phyloP scores from a whole-genome alignment of 1,140 invertebrate species.

The Drosophila jambulina region DNA sequence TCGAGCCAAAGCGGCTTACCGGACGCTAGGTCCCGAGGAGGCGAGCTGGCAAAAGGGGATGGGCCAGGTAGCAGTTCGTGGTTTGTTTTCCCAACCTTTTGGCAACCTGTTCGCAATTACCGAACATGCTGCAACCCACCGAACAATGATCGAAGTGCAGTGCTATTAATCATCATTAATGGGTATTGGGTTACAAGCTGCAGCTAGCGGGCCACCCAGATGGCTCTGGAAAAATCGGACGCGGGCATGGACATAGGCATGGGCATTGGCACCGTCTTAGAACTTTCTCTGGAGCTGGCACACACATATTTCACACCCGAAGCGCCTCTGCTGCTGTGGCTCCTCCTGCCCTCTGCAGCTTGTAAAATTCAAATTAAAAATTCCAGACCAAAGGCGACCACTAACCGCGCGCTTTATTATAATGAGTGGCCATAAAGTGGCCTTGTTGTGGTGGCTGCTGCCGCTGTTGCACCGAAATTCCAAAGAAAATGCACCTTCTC shows the following conservation, averaged over 20 bases:
- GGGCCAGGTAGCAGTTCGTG: slow-evolving; percentile 55
- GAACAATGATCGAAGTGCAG: slow-evolving; percentile 33
- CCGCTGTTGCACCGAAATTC: slow-evolving; percentile 59
- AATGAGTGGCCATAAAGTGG: slow-evolving; percentile 82
- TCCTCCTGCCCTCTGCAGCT: slow-evolving; percentile 20
- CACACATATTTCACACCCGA: slow-evolving; percentile 69
- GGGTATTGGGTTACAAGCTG: slow-evolving; percentile 64
- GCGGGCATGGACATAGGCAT: neutral
- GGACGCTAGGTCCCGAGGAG: neutral
- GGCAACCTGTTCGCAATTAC: slow-evolving; percentile 74
- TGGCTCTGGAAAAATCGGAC: slow-evolving; percentile 16
- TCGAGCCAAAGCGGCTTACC: slow-evolving; percentile 73
- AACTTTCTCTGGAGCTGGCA: slow-evolving; percentile 60
- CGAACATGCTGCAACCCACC: slow-evolving; percentile 75
- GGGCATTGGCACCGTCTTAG: slow-evolving; percentile 53
- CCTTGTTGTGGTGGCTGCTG: slow-evolving; percentile 56
- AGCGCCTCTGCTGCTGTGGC: slow-evolving; percentile 46
- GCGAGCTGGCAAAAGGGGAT: slow-evolving; percentile 37
- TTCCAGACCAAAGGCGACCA: slow-evolving; percentile 70
- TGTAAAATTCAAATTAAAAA: slow-evolving; percentile 81
- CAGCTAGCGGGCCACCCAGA: slow-evolving; percentile 23
- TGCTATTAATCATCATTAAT: slow-evolving; percentile 78
- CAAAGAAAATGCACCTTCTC: slow-evolving; percentile 77
- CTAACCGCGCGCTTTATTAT: slow-evolving; percentile 84
- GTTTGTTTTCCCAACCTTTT: slow-evolving; percentile 53